phyloP scores from a whole-genome alignment of 2,888 invertebrate genomes.

The Tyria jacobaeae region DNA sequence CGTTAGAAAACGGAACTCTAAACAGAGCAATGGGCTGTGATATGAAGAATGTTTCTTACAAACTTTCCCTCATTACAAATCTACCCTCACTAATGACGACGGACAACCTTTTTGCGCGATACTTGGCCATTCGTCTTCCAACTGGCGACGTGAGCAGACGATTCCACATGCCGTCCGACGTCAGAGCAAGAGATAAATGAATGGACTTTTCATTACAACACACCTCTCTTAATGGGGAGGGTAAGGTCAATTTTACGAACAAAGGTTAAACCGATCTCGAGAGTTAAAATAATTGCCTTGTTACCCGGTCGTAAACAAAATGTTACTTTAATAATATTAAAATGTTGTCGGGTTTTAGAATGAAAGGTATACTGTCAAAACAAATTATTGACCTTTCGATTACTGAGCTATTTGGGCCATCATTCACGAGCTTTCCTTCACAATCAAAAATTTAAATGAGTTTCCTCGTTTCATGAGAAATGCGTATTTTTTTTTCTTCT shows the following conservation, averaged over 20 bases:
- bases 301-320: constrained; percentile 5
- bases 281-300: constrained; percentile 8
- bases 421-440: constrained; percentile 66
- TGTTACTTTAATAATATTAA: constrained; percentile 24
- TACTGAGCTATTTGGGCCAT: constrained; percentile 64
- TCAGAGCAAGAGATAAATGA: constrained; percentile 61
- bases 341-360: constrained; percentile 24
- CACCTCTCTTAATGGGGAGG: constrained; percentile 38
- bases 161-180: constrained; percentile 57
- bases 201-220: constrained; percentile 47
- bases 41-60: constrained; percentile 76
- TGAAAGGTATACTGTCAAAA: constrained; percentile 51
- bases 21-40: constrained; percentile 71
- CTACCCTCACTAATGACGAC: constrained; percentile 78
- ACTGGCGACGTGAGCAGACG: constrained; percentile 72
- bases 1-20: constrained; percentile 67
- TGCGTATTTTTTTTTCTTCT: constrained; percentile 74
- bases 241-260: constrained; percentile 38
- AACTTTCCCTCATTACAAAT: constrained; percentile 72
- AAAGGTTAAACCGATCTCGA: constrained; percentile 12
- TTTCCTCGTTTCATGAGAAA: constrained; percentile 70
- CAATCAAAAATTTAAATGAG: constrained; percentile 85
- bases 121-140: constrained; percentile 79
- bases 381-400: constrained; percentile 71
- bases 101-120: constrained; percentile 77